These are phyloP conservation scores for Rotaria socialis DNA, from an alignment of 2,888 invertebrate species.

Conservation along the genomic window DNA sequence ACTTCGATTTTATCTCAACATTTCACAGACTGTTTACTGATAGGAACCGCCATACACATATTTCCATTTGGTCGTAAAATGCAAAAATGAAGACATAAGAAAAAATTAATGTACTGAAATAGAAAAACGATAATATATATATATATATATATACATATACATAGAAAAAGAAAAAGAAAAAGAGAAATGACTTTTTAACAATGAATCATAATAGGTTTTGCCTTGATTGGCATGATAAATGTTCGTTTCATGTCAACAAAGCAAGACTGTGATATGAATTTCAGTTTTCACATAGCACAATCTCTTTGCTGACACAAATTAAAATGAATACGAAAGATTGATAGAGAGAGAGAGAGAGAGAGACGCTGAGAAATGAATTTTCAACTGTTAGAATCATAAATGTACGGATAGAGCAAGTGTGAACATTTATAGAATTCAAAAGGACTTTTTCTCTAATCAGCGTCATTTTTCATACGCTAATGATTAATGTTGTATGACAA, in stretches of 20 bases:
- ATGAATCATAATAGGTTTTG: neutral
- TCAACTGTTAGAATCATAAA: neutral
- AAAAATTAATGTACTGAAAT: too few relatives aligned
- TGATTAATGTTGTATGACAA: conserved; percentile 4
- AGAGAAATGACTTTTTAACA: neutral
- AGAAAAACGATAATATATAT: too few relatives aligned
- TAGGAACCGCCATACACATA: neutral
- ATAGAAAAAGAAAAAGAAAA: too few relatives aligned
- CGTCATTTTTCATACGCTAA: neutral
- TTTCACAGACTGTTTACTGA: conserved; percentile 17
- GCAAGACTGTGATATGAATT: conserved; percentile 29
- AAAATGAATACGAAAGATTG: neutral
- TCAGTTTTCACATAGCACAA: conserved; percentile 1
- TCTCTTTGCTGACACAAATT: conserved; percentile 28
- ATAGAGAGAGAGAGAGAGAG: neutral
- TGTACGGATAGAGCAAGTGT: neutral
- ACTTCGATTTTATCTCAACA: conserved; percentile 27
- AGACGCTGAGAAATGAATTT: neutral
- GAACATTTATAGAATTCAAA: neutral
- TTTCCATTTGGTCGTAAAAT: too few relatives aligned
- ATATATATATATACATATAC: too few relatives aligned
- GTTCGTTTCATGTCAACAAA: conserved; percentile 30
- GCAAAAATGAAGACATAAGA: too few relatives aligned
- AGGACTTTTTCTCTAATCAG: neutral
- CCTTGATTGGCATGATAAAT: neutral